Evolutionary conservation across 2,797 vertebrate species (phyloP), one percentile per base, ranked within the genome.

Genomic region (Cephalopachus bancanus): DNA sequence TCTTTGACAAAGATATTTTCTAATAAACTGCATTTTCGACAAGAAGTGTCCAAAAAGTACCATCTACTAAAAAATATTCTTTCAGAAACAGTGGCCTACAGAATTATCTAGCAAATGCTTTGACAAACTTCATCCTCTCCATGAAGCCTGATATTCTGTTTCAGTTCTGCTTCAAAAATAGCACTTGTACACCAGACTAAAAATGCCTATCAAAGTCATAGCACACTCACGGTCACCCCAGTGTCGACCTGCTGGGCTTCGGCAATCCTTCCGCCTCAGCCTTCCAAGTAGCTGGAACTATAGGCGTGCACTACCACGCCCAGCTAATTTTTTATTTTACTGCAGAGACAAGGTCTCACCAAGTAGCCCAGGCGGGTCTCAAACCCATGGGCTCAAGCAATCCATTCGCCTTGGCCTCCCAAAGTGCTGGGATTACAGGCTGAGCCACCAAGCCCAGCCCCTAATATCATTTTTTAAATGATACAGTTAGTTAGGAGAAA

Each of bases 1-100:
- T 76, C 44, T 78, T 64, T 94, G 60, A 87, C 67, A 79, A 95
- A 72, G 53, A 17, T 7, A 30, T 75, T 71, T 97, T 62, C 26
- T 83, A 92, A 67, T 81, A 53, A 89, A 74, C 7, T 62, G 7
- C 4, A 60, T 30, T 83, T 57, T 84, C 51, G 26, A 78, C 19
- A 88, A 62, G 44, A 94, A 79, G 16, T 28, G 79, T 76, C 59
- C 62, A 33, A 10, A 86, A 85, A 28, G 33, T 76, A 57, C 1
- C 88, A 17, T 80, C 75, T 80, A 71, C 49, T 83, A 71, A 79
- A 59, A 87, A 93, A 51, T 59, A 89, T 53, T 89, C 76, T 62
- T 91, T 88, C 33, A 22, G 59, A 84, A 89, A 85, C 16, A 69
- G 28, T 33, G 33, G 51, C 67, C 78, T 92, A 26, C 62, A 79